Conservation (phyloP, 2,797 vertebrate species). For the Sarcoramphus papa region DNA sequence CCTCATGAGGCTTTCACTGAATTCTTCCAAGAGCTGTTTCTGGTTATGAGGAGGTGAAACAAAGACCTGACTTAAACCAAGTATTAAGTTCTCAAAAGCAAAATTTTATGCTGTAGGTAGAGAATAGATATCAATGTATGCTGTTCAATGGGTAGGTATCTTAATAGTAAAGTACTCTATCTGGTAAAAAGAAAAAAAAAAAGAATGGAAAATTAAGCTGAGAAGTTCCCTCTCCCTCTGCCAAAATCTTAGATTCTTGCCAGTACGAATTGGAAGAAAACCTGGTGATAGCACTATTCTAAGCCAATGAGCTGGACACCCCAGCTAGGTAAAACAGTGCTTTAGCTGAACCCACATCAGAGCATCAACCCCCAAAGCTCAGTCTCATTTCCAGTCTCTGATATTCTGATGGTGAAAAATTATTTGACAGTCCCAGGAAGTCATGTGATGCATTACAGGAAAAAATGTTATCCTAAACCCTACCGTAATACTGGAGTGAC, state of each 20-base stretch:
- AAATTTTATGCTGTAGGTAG: neutral
- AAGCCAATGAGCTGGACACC: neutral
- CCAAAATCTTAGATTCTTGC: neutral
- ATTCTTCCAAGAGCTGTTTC: constrained; percentile 49
- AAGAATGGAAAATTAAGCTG: neutral
- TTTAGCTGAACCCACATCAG: neutral
- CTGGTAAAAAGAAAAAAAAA: neutral
- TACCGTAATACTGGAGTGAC: neutral
- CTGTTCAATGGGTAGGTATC: neutral
- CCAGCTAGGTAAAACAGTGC: neutral
- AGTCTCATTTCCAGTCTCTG: constrained; percentile 7
- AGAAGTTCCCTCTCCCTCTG: neutral
- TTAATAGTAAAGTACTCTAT: neutral
- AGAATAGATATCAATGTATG: neutral
- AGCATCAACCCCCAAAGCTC: neutral
- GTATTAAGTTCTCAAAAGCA: neutral
- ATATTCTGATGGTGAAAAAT: neutral
- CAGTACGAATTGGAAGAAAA: neutral
- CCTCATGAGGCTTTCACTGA: constrained; percentile 45
- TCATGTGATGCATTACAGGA: neutral
- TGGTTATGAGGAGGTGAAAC: constrained; percentile 57
- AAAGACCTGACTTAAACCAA: neutral
- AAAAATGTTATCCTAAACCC: neutral
- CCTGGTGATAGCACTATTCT: neutral
- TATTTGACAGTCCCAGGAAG: constrained; percentile 1